Evolutionary conservation across 2,888 invertebrate species (phyloP), one percentile per base, ranked within the genome.

Genomic region (Lobophora halterata): DNA sequence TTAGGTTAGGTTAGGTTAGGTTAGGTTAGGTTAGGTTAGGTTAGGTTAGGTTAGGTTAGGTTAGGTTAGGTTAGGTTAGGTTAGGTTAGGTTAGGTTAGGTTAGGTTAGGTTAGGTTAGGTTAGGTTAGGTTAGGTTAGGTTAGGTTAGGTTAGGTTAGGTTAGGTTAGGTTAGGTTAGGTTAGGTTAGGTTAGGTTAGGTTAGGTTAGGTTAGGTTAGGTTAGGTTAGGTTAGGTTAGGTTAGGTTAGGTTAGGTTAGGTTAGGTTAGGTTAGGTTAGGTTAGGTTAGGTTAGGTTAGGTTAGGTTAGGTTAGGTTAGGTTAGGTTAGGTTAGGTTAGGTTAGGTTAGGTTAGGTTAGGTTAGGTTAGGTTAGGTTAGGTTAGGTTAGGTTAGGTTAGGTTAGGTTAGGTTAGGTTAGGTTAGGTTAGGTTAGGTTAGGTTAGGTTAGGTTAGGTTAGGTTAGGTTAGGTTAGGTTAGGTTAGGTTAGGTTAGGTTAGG

Each of bases 41-140:
- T 50, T 47, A 47, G 47, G 46, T 49, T 45, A 48, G 46, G 46
- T 49, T 45, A 45, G 48, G 48, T 47, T 48, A 41, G 44, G 48
- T 44, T 44, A 44, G 48, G 43, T 44, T 41, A 41, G 43, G 40
- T 40, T 44, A 41, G 44, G 46, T 43, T 40, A 40, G 43, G 47
- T 43, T 48, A 44, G 44, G 44, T 44, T 48, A 41, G 44, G 48
- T 40, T 48, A 44, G 41, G 46, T 42, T 42, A 41, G 42, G 40
- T 36, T 40, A 40, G 40, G 40, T 40, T 24, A 16, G 33, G 44
- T 38, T 30, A 35, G 41, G 37, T 43, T 43, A 40, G 45, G 45
- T 45, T 45, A 40, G 44, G 38, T 38, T 44, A 30, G 35, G 39
- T 42, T 49, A 41, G 46, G 46, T 49, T 49, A 41, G 43, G 49